Base-by-base conservation (phyloP, 2,888 invertebrate genomes). In the Eustalomyia histrio region DNA sequence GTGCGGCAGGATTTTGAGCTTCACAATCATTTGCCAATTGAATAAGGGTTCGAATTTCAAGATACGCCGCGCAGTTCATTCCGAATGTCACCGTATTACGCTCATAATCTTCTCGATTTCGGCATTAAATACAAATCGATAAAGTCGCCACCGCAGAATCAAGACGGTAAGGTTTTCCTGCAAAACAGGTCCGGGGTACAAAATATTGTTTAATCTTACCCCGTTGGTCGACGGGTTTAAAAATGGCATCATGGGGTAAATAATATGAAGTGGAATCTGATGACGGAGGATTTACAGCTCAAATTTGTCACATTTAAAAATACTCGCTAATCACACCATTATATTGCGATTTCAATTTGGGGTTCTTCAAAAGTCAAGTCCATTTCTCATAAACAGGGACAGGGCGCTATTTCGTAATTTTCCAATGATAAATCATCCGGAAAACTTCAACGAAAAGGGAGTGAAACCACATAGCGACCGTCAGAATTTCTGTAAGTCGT, bases 91-190 rank as follows among this genome's bases (percentile, higher is more conserved):
- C 35, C 35, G 35, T 35, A 12, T 35, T 35, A 3, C 2, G 12
- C 35, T 35, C 35, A 35, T 35, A 35, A 35, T 39, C 21, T 63
- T 63, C 21, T 39, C 43, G 39, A 61, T 43, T 14, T 63, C 63
- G 47, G 47, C 47, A 24, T 63, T 63, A 39, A 61, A 71, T 1
- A 53, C 24, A 14, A 16, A 61, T 10, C 29, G 52, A 29, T 53
- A 72, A 0, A 72, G 24, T 8, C 72, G n/a, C 64, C 73, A 73
- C 16, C 29, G 18, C 1, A 72, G 43, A 10, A 72, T 17, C 0
- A 63, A 16, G 21, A 47, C 24, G 0, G 43, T 43, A 1, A 57
- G 17, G 53, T 72, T 55, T 0, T 16, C 12, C 7, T 72, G 63
- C 4, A 72, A 24, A n/a, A 57, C 43, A 3, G 64, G 57, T 9